Base-by-base conservation (phyloP, 2,888 invertebrate species). In the Anthophora plumipes region DNA sequence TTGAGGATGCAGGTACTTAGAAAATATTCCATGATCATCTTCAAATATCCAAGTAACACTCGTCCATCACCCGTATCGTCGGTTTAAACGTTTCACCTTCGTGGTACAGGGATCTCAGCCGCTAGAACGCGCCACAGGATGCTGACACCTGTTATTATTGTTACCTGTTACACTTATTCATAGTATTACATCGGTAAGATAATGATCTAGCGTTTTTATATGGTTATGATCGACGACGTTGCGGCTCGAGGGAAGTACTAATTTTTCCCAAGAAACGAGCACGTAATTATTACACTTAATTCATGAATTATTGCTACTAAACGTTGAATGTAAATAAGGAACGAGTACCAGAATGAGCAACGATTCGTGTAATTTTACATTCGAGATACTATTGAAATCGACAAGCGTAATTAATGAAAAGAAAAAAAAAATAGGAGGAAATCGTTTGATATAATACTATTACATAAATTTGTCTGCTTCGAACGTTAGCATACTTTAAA, bases 71-170 rank as follows among this genome's bases (percentile, higher is more conserved):
- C 80, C 78, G 55, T 74, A 81, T 81, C 31, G 41, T 22, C 12
- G 59, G 73, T 66, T 57, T 68, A 37, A 73, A 54, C 57, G 41
- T 52, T 66, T 64, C 60, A 55, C n/a, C 43, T 20, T 57, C n/a
- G n/a, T 2, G 11, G 46, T 61, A 61, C 25, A 8, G 7, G 14
- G n/a, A 31, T 7, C 37, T 17, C 11, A 39, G 48, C 50, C 39
- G 46, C 37, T 54, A 46, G n/a, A 59, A 54, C 61, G n/a, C 12
- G 54, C 55, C 31, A 55, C 66, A 61, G 68, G 75, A 69, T 67
- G 37, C 50, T 66, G 59, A 63, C 66, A 61, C 67, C 70, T 77
- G 67, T 77, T 71, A 77, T 77, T 77, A 80, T 71, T 61, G 55
- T 71, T 67, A 25, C 79, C 67, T 61, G 61, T 71, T 67, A 25